Evolutionary conservation across 2,113 vertebrate genomes (phyloP).

Genomic region (Motacilla alba): DNA sequence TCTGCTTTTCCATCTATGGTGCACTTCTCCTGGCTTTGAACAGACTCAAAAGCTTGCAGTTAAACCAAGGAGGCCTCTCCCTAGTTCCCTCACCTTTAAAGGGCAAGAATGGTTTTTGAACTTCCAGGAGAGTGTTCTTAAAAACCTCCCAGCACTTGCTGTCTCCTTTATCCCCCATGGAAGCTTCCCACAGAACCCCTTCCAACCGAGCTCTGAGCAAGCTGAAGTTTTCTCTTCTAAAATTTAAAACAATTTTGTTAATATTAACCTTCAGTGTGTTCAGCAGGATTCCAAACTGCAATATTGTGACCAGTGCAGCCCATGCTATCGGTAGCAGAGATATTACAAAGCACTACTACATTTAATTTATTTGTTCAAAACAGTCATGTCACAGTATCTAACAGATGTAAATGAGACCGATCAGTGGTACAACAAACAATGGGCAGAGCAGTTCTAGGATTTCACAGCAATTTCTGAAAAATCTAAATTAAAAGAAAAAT

Average conservation of each 20-base stretch:
- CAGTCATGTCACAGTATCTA: neutral
- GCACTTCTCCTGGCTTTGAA: neutral
- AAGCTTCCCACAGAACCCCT: neutral
- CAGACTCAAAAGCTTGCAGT: neutral
- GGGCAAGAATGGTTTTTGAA: neutral
- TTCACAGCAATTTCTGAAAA: neutral
- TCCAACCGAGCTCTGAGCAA: neutral
- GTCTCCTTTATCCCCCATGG: neutral
- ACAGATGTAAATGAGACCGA: neutral
- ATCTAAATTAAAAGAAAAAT: neutral
- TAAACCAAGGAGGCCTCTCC: neutral
- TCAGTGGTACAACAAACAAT: neutral
- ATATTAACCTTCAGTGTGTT: neutral
- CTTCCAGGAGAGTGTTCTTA: neutral
- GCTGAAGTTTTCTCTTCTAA: neutral
- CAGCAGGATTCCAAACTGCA: neutral
- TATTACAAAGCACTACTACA: neutral
- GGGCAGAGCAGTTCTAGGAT: neutral
- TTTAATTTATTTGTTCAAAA: neutral
- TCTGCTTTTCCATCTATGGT: neutral
- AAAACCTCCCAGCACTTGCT: neutral
- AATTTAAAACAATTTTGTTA: neutral
- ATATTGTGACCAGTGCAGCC: neutral
- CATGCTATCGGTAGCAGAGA: neutral
- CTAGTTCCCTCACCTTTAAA: neutral